Evolutionary conservation across 1,140 invertebrate genomes (phyloP), one percentile per base, ranked within the genome.

Genomic region (Trachymyrmex septentrionalis): DNA sequence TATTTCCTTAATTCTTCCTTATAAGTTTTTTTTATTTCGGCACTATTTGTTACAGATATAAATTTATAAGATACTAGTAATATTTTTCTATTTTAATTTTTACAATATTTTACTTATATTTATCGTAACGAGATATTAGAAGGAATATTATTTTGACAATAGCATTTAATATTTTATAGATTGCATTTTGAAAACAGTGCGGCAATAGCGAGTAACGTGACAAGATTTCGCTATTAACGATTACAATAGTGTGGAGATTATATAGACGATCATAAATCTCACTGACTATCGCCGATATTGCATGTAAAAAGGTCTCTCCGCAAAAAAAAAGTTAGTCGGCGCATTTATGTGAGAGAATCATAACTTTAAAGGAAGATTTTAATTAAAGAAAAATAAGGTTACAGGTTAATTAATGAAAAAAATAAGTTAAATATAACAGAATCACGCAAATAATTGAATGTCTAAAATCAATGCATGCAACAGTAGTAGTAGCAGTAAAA

Each of bases 171-270:
- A 34, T 21, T 80, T 67, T 67, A 53, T 67, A 80, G 27, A 66
- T 80, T 67, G 76, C 61, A 53, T 53, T 67, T 80, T 80, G 27
- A 80, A n/a, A 38, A 21, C 34, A 27, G n/a, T 34, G 27, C 27
- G 12, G 63, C 44, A 50, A 67, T 53, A 53, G 30, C 19, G 44
- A 66, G 7, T 78, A 78, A 78, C 61, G 76, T 67, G 61, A 80
- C 61, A 80, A 67, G 76, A 67, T 67, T 67, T 50, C 3, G 27
- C 76, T 80, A 80, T 80, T 80, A 80, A 80, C 44, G 61, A 67
- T 80, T 80, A 80, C 61, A 80, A 67, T 80, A 80, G 44, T 24
- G 27, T 66, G 14, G 76, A 27, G 27, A 80, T 30, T 19, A 66
- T 38, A 67, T 30, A 19, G n/a, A 34, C 44, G 76, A 55, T 67